These are phyloP conservation scores for Ellobius talpinus DNA, from an alignment of 2,113 vertebrate genomes.

Conservation along the genomic window DNA sequence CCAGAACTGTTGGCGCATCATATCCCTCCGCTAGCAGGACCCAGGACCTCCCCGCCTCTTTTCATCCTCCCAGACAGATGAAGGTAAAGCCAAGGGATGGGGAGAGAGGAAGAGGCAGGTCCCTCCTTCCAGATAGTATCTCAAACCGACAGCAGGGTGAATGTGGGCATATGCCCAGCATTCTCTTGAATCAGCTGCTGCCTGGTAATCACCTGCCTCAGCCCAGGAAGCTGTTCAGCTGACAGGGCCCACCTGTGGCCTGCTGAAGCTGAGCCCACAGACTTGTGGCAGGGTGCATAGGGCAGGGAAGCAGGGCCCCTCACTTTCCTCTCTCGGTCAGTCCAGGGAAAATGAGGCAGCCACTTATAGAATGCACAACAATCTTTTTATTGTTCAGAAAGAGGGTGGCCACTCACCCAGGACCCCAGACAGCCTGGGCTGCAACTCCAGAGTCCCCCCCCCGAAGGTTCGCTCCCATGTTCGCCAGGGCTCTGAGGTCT, in stretches of 20 bases:
- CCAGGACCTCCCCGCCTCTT: background rate
- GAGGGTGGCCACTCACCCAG: background rate
- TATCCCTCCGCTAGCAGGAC: background rate
- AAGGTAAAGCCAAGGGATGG: background rate
- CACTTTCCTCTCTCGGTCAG: too few species aligned
- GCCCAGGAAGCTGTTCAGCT: background rate
- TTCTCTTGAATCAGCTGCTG: background rate
- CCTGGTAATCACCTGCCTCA: background rate
- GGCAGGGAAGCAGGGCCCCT: too few species aligned
- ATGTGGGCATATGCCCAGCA: background rate
- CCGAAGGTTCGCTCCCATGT: background rate
- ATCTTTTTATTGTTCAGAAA: conserved; percentile 70
- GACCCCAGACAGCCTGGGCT: background rate
- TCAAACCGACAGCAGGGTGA: background rate
- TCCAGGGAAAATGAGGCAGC: background rate
- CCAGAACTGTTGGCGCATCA: background rate
- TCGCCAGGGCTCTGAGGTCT: background rate
- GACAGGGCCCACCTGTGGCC: background rate
- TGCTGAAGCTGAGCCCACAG: background rate
- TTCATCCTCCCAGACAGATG: background rate
- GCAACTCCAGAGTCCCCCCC: background rate
- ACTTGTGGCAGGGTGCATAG: background rate
- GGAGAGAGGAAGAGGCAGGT: background rate
- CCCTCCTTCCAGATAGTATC: background rate
- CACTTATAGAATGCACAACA: background rate